Evolutionary conservation across 2,113 vertebrate genomes (phyloP).

Genomic region (Podiceps cristatus): DNA sequence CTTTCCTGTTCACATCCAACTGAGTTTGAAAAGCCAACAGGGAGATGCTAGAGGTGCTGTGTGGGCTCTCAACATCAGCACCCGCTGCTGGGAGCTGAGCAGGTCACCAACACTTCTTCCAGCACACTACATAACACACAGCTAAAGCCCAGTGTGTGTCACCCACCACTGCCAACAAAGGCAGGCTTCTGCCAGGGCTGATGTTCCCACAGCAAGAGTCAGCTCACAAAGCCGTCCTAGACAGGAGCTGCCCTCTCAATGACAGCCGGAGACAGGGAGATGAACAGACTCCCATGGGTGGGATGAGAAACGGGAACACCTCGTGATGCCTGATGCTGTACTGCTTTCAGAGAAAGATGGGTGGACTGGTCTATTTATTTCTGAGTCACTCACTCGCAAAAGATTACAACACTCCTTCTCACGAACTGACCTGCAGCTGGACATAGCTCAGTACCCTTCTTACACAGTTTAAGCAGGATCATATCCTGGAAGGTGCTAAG

Average conservation of each 20-base stretch:
- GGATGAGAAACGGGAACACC: background rate
- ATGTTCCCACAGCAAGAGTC: fast-evolving
- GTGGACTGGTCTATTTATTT: background rate
- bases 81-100: background rate
- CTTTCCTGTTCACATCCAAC: background rate
- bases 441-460: background rate
- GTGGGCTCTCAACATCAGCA: background rate
- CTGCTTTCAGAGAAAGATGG: background rate
- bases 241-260: background rate
- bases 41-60: background rate
- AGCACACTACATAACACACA: background rate
- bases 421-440: background rate
- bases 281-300: background rate
- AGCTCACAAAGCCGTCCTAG: background rate
- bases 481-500: background rate
- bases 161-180: background rate
- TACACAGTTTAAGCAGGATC: background rate
- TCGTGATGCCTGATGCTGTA: fast-evolving
- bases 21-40: background rate
- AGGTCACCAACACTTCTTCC: background rate
- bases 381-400: background rate
- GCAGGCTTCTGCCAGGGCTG: background rate
- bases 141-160: background rate
- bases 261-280: background rate
- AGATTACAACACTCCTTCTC: background rate